Conservation (phyloP, 2,888 invertebrate genomes). For the Spilarctia lutea region DNA sequence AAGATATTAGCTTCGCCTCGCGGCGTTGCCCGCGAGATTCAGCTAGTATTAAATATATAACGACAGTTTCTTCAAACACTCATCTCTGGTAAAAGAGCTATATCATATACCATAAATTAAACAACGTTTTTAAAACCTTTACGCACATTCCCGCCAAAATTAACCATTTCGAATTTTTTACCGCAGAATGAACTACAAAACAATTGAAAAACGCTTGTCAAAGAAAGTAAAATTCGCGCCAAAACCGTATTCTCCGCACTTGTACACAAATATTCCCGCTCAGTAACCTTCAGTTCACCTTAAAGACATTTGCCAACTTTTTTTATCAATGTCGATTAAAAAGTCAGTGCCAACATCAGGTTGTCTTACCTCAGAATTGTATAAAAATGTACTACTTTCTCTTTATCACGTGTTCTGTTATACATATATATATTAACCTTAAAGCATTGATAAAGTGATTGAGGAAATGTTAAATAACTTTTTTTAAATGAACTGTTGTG, state of each 20-base stretch:
- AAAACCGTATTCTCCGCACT: slow-evolving; percentile 27
- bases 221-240: slow-evolving; percentile 21
- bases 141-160: neutral
- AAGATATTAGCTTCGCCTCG: too few species aligned
- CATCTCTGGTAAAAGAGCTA: too few species aligned
- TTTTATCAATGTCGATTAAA: slow-evolving; percentile 70
- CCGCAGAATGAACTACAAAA: neutral
- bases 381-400: slow-evolving; percentile 62
- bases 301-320: slow-evolving; percentile 54
- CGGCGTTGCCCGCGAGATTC: too few species aligned
- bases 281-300: slow-evolving; percentile 52
- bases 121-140: neutral
- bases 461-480: neutral
- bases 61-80: too few species aligned
- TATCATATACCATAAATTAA: too few species aligned
- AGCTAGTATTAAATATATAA: too few species aligned
- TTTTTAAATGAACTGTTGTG: neutral
- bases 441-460: neutral
- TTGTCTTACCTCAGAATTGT: slow-evolving; percentile 52
- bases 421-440: neutral
- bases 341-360: slow-evolving; percentile 63
- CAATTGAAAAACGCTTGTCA: neutral
- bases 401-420: slow-evolving; percentile 36
- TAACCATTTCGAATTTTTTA: neutral
- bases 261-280: slow-evolving; percentile 41